Base-by-base conservation (phyloP, 1,140 invertebrate species). In the Nylanderia fulva region DNA sequence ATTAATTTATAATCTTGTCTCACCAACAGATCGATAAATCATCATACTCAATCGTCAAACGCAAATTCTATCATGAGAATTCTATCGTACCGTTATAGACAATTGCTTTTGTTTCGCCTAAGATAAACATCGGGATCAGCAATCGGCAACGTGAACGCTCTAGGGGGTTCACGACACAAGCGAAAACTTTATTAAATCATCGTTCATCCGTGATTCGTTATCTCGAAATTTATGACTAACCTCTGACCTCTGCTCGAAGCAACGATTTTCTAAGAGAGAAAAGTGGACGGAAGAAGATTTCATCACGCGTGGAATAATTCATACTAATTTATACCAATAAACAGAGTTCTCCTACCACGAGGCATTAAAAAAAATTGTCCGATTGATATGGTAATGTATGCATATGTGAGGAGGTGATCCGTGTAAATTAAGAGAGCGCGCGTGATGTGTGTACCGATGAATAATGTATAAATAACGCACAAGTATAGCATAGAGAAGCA, bases 381-480 rank as follows among this genome's bases (percentile, higher is more conserved):
- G 45, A 48, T n/a, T 39, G 39, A 33, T 6, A 36, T 52, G 66
- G 52, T 45, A 33, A 71, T 56, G 24, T 42, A 39, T 56, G 48
- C 63, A 48, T 48, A 48, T 48, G 13, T 18, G 45, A 24, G 36
- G 24, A 4, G 21, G 15, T 11, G 18, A 27, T 1, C 24, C 42
- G 21, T 27, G 11, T 39, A 71, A 69, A 80, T 69, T 33, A 29
- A 42, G 6, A 45, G 58, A 24, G 4, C 27, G 39, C 66, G 48
- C n/a, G 21, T 24, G 36, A 48, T 11, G 8, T 7, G 36, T 18
- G 21, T 39, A 29, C 7, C 61, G 33, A 84, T 39, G 45, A 52
- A 75, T 60, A 56, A 82, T 24, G 27, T 42, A 54, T 84, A 84
- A 84, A 80, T 85, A 80, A 85, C 39, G 36, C 27, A 33, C 36